A percentile compares a stretch with the other conserved stretches of the same genome.
Evolutionary conservation across 2,888 invertebrate genomes (phyloP).

Genomic region (Alloplasta piceator): DNA sequence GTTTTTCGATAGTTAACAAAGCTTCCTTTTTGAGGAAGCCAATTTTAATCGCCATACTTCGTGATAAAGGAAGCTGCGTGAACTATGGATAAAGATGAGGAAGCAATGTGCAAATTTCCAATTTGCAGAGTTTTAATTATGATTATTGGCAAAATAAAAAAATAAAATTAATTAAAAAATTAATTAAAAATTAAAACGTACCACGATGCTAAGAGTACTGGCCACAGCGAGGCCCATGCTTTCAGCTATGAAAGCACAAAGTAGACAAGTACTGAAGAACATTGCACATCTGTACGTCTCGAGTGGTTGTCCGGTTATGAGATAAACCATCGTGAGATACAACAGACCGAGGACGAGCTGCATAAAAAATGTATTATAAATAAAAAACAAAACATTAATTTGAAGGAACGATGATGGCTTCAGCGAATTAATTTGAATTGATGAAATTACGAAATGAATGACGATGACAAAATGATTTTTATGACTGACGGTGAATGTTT

Average conservation of each 20-base stretch:
- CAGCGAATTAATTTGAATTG: neutral
- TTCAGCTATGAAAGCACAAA: slow-evolving; percentile 91
- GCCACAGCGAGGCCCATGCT: slow-evolving; percentile 91
- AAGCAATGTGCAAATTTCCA: too few relatives aligned
- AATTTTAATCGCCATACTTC: too few relatives aligned
- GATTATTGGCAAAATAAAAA: too few relatives aligned
- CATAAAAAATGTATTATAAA: slow-evolving; percentile 16
- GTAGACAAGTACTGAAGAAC: slow-evolving; percentile 88
- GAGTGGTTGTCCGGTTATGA: slow-evolving; percentile 90
- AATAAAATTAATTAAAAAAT: slow-evolving; percentile 37
- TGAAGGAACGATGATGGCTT: neutral
- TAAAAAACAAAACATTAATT: neutral
- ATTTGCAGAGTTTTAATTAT: too few relatives aligned
- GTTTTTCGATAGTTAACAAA: too few relatives aligned
- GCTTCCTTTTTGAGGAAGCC: too few relatives aligned
- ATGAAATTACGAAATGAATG: slow-evolving; percentile 8
- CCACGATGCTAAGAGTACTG: slow-evolving; percentile 90
- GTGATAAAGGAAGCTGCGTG: too few relatives aligned
- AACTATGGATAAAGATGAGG: too few relatives aligned
- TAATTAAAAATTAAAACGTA: slow-evolving; percentile 84
- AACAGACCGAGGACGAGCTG: slow-evolving; percentile 86
- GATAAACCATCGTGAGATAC: slow-evolving; percentile 89
- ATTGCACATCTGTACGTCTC: slow-evolving; percentile 88
- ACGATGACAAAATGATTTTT: slow-evolving; percentile 4
- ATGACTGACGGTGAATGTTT: slow-evolving; percentile 53